Evolutionary conservation across 1,140 invertebrate species (phyloP), one percentile per base, ranked within the genome.

Genomic region (Neotoxoptera formosana): DNA sequence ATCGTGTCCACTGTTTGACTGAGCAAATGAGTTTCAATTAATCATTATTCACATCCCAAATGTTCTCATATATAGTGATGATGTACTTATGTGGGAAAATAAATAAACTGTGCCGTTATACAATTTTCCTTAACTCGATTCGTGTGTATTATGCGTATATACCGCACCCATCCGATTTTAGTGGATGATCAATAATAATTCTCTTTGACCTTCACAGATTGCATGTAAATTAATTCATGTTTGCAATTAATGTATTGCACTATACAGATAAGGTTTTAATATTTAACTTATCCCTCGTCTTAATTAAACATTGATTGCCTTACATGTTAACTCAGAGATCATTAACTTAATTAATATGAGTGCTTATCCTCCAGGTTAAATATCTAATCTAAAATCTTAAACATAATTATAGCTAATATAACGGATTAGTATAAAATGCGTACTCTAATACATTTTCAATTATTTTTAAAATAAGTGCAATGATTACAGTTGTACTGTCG

Each of bases 261-360:
- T 87, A 51, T 51, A 51, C 51, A 51, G 14, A 53, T 89, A 53
- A 89, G 41, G 47, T 34, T 36, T 53, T 89, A 89, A 89, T 53
- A 36, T 36, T 47, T 47, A 87, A 53, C 87, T 21, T 53, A 53
- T n/a, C 3, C n/a, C 7, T 34, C n/a, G 21, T 51, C 34, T 89
- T 89, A 53, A 89, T 89, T 53, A 53, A 89, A 89, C 48, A 36
- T 89, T 53, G 48, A 89, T 89, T 51, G 34, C 8, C 87, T 34
- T 88, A 34, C n/a, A 51, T 51, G 47, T 51, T 34, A 34, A 51
- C 86, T 88, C 7, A n/a, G 2, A 88, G 20, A 88, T 51, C 47
- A 34, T 88, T 88, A 88, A 88, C 47, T 51, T 51, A 51, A 88
- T 88, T 87, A 87, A 25, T 87, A 48, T 25, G 7, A n/a, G 30